Conservation (phyloP, 2,113 vertebrate genomes). For the Galeopterus variegatus region DNA sequence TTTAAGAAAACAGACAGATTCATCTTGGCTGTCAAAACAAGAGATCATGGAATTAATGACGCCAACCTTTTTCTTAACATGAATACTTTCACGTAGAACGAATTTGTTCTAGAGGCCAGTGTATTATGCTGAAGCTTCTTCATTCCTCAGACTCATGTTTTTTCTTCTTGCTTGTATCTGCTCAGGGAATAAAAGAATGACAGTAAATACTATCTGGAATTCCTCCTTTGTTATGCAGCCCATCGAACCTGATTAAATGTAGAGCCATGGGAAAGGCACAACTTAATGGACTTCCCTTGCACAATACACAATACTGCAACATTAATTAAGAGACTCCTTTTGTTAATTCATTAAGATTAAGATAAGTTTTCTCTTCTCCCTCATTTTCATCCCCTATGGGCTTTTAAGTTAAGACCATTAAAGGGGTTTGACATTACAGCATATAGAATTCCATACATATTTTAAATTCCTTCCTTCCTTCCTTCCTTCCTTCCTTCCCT, state of each 20-base stretch:
- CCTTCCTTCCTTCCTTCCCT: not conserved
- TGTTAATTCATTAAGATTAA: not conserved
- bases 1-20: slow-evolving; percentile 76
- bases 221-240: slow-evolving; percentile 73
- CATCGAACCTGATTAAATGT: slow-evolving; percentile 81
- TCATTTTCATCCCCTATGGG: not conserved
- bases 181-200: slow-evolving; percentile 82
- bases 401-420: not conserved
- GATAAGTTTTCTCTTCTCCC: not conserved
- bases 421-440: not conserved
- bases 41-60: slow-evolving; percentile 79
- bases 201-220: slow-evolving; percentile 77
- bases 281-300: not conserved
- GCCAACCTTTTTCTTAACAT: slow-evolving; percentile 69
- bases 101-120: slow-evolving; percentile 68
- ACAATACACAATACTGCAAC: slow-evolving; percentile 13
- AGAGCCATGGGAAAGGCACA: slow-evolving; percentile 64
- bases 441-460: not conserved
- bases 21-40: slow-evolving; percentile 80
- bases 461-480: not conserved
- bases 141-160: slow-evolving; percentile 47
- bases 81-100: slow-evolving; percentile 63
- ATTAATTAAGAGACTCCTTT: not conserved
- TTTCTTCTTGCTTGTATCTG: slow-evolving; percentile 60
- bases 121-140: slow-evolving; percentile 39